phyloP scores from a whole-genome alignment of 2,888 invertebrate species.

The Ctena decussata region DNA sequence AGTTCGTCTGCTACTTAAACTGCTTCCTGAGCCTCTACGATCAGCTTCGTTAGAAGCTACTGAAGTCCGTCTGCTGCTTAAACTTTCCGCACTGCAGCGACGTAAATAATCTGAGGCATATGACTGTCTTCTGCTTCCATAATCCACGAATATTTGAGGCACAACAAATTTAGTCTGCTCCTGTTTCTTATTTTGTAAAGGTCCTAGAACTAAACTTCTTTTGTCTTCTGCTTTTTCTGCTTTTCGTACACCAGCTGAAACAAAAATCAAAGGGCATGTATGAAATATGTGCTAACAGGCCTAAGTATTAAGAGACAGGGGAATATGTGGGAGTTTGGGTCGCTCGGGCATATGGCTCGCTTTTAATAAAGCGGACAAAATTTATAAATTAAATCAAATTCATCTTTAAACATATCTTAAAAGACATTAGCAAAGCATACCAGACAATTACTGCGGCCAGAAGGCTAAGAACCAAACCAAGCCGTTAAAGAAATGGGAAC shows the following conservation, averaged over 20 bases:
- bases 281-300: too few relatives aligned
- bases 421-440: too few relatives aligned
- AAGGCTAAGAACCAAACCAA: too few relatives aligned
- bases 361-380: too few relatives aligned
- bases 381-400: too few relatives aligned
- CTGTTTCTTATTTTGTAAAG: slow-evolving; percentile 76
- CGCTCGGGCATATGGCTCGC: too few relatives aligned
- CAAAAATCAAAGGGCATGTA: too few relatives aligned
- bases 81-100: slow-evolving; percentile 72
- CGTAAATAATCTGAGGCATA: slow-evolving; percentile 78
- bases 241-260: slow-evolving; percentile 64
- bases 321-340: too few relatives aligned
- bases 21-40: slow-evolving; percentile 80
- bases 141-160: slow-evolving; percentile 84
- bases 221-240: slow-evolving; percentile 77
- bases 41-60: slow-evolving; percentile 72
- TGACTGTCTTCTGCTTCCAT: slow-evolving; percentile 81
- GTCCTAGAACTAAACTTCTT: slow-evolving; percentile 78
- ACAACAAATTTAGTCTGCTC: slow-evolving; percentile 83
- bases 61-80: slow-evolving; percentile 76
- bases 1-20: slow-evolving; percentile 80
- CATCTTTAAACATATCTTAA: too few relatives aligned
- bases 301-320: too few relatives aligned
- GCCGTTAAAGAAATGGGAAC: too few relatives aligned
- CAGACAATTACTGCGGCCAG: too few relatives aligned